Evolutionary conservation across 2,113 vertebrate species (phyloP), one percentile per base, ranked within the genome.

Genomic region (Cochlearius cochlearius): DNA sequence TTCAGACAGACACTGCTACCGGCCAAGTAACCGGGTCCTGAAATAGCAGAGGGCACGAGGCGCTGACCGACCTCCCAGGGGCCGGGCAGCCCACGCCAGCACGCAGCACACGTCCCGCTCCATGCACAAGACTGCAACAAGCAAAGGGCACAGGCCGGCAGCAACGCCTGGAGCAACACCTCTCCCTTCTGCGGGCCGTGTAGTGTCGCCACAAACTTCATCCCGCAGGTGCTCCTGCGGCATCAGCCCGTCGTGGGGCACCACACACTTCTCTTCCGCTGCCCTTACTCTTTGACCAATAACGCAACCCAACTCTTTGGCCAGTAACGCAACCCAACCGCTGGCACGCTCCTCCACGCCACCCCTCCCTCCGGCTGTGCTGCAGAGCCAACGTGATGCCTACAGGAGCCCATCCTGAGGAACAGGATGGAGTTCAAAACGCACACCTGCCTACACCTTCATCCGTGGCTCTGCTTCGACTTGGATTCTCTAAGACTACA

Each of bases 301-400:
- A 43, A 56, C 0, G 0, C 26, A 14, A 3, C 5, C 4, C 43
- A 20, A 5, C 30, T 36, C 68, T 53, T 9, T 3, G 18, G 52
- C 43, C 72, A 39, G 0, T 2, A 45, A 53, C 0, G 0, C 29
- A 15, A 3, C 5, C 5, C 43, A 20, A 19, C 8, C 0, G 1
- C 56, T 14, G 7, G 26, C 43, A 50, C 0, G 0, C 25, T 29
- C n/a, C 53, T 21, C 32, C 58, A 17, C 5, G 0, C 12, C 3
- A 7, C 56, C 3, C 4, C 45, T 75, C 39, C 60, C 59, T 49
- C 36, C 5, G 0, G 59, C 73, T 20, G 18, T 0, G 4, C 74
- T 49, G 32, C 58, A 58, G 88, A 58, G 29, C 52, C 72, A 53
- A 2, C 0, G 0, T 1, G 5, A 3, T 27, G 53, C n/a, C 56